Evolutionary conservation across 2,888 invertebrate genomes (phyloP).

Genomic region (Bombylius major): DNA sequence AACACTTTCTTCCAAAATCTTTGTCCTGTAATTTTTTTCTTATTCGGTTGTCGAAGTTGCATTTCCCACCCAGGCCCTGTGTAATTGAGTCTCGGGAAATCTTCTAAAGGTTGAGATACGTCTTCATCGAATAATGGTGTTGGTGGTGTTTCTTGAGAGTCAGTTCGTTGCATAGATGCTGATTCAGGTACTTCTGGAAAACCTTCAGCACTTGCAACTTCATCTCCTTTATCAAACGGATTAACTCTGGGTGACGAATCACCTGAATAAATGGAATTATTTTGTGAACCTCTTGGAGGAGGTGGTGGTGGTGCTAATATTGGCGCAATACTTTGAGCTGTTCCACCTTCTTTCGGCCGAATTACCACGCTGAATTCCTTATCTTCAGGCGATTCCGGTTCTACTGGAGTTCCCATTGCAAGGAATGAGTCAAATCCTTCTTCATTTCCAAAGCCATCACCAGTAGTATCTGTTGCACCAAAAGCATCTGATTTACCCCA

Average conservation of each 20-base stretch:
- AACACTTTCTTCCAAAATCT: constrained; percentile 96
- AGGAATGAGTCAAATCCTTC: constrained; percentile 72
- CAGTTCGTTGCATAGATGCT: constrained; percentile 38
- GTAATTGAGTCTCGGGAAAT: constrained; percentile 71
- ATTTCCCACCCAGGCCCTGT: constrained; percentile 89
- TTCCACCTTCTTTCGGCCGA: constrained; percentile 40
- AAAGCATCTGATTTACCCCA: constrained; percentile 34
- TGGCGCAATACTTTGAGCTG: constrained; percentile 44
- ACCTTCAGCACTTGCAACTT: constrained; percentile 24
- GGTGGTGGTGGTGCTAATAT: constrained; percentile 59
- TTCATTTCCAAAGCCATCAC: constrained; percentile 47
- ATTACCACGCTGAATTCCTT: constrained; percentile 74
- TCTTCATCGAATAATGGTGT: constrained; percentile 91
- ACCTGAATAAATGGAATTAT: constrained; percentile 22
- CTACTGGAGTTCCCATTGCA: constrained; percentile 57
- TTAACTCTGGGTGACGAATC: constrained; percentile 59
- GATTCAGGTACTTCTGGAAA: constrained; percentile 25
- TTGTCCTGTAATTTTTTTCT: constrained; percentile 91
- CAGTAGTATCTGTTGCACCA: constrained; percentile 20
- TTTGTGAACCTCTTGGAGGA: constrained; percentile 28
- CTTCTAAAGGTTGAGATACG: constrained; percentile 79
- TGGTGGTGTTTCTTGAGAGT: constrained; percentile 72
- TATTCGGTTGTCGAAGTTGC: constrained; percentile 88
- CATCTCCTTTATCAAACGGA: constrained; percentile 57
- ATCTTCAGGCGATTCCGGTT: constrained; percentile 56